phyloP scores from a whole-genome alignment of 2,113 vertebrate species.

The Puffinus mauretanicus region DNA sequence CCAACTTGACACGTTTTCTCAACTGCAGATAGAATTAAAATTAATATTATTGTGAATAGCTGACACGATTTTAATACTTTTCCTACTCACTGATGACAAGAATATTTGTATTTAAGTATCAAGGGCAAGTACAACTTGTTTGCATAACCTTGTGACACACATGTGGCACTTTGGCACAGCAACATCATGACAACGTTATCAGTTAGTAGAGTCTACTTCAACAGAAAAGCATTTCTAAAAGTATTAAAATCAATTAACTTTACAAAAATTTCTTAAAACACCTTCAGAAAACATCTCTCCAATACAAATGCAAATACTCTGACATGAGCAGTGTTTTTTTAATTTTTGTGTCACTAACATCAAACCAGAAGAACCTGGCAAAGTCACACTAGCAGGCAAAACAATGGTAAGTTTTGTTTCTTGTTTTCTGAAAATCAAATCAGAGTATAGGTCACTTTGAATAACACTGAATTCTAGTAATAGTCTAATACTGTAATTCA shows the following conservation, averaged over 20 bases:
- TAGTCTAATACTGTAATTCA: background rate
- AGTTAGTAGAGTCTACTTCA: background rate
- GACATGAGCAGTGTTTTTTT: background rate
- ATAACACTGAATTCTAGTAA: background rate
- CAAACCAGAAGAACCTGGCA: background rate
- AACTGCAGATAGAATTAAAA: conserved; percentile 73
- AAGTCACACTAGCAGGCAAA: background rate
- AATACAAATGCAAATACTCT: background rate
- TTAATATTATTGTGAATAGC: background rate
- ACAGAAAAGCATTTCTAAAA: background rate
- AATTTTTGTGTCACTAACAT: background rate
- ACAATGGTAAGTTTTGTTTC: background rate
- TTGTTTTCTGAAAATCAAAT: background rate
- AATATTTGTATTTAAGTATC: background rate
- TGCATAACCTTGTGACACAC: too few relatives aligned
- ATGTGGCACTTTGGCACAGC: background rate
- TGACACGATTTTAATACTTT: background rate
- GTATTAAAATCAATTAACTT: background rate
- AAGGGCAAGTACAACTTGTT: background rate
- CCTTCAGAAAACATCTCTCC: background rate
- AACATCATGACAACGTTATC: background rate
- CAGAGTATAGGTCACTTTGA: background rate
- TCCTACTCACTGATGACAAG: background rate
- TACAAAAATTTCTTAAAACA: background rate
- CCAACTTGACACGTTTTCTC: conserved; percentile 92